Evolutionary conservation across 92 coral and sea anemone genomes (phyloP).

Genomic region (Epizoanthus scotinus): DNA sequence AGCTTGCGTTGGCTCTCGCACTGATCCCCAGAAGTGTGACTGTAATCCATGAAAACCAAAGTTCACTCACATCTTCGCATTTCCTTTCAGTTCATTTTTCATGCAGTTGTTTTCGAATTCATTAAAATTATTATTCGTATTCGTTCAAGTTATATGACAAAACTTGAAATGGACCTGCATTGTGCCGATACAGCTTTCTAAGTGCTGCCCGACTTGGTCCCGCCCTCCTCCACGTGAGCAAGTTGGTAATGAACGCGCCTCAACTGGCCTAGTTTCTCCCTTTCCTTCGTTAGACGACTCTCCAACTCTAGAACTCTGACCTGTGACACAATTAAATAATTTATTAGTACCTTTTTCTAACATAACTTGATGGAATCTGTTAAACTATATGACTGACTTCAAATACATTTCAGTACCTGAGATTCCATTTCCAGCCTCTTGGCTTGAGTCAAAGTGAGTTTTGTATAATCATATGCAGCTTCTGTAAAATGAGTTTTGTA

Average conservation of each 20-base stretch:
- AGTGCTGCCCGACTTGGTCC: neutral
- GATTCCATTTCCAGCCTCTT: slow-evolving; percentile 97
- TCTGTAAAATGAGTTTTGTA: slow-evolving; percentile 44
- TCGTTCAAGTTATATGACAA: too few species aligned
- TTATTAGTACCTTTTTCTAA: neutral
- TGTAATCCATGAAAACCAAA: too few species aligned
- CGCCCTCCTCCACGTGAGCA: slow-evolving; percentile 89
- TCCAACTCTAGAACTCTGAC: slow-evolving; percentile 94
- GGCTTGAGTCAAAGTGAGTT: slow-evolving; percentile 89
- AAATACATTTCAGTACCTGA: slow-evolving; percentile 54
- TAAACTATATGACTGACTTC: neutral
- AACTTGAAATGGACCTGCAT: too few species aligned
- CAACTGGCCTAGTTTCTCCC: slow-evolving; percentile 87
- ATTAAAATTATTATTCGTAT: too few species aligned
- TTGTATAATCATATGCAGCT: slow-evolving; percentile 95
- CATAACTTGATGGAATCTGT: neutral
- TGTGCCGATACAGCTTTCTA: too few species aligned
- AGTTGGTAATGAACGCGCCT: slow-evolving; percentile 93
- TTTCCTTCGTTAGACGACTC: slow-evolving; percentile 86
- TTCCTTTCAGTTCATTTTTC: too few species aligned
- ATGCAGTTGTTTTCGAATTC: too few species aligned
- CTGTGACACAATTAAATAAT: slow-evolving; percentile 10
- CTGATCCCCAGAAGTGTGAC: too few species aligned
- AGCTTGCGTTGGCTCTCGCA: too few species aligned
- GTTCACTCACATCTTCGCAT: too few species aligned